Conservation (phyloP, 2,888 invertebrate genomes). For the Phorcus lineatus region DNA sequence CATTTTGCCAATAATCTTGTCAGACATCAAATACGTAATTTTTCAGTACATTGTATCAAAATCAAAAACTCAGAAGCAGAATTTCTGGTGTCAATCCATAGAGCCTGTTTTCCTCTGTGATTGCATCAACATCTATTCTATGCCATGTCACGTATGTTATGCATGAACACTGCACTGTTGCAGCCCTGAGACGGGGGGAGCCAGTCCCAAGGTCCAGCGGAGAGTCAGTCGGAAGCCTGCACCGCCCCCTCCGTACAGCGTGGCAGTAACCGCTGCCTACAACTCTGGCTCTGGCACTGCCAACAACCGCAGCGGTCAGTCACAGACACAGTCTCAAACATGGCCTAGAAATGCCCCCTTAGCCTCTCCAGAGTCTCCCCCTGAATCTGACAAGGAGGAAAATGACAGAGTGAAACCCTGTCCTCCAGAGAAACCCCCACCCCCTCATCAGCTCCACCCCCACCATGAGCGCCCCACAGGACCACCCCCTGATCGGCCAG, state of each 20-base stretch:
- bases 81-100: too few species aligned
- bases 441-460: constrained; percentile 41
- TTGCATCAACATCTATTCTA: too few species aligned
- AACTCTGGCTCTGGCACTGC: too few species aligned
- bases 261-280: constrained; percentile 59
- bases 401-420: constrained; percentile 30
- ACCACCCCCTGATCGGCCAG: constrained; percentile 36
- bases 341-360: constrained; percentile 38
- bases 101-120: too few species aligned
- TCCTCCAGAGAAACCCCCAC: constrained; percentile 45
- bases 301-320: constrained; percentile 33
- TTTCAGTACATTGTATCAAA: too few species aligned
- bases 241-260: constrained; percentile 63
- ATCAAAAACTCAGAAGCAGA: too few species aligned
- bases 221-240: constrained; percentile 61
- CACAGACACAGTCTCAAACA: constrained; percentile 31
- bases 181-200: not conserved
- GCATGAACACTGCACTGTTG: not conserved
- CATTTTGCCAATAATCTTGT: too few species aligned
- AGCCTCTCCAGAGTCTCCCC: constrained; percentile 36
- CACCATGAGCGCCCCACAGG: constrained; percentile 33
- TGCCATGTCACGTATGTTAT: too few species aligned
- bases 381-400: constrained; percentile 32
- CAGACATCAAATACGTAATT: too few species aligned
- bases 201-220: constrained; percentile 47